These are phyloP conservation scores for Rhyacophila brunnea DNA, from an alignment of 1,140 invertebrate species.

Conservation along the genomic window DNA sequence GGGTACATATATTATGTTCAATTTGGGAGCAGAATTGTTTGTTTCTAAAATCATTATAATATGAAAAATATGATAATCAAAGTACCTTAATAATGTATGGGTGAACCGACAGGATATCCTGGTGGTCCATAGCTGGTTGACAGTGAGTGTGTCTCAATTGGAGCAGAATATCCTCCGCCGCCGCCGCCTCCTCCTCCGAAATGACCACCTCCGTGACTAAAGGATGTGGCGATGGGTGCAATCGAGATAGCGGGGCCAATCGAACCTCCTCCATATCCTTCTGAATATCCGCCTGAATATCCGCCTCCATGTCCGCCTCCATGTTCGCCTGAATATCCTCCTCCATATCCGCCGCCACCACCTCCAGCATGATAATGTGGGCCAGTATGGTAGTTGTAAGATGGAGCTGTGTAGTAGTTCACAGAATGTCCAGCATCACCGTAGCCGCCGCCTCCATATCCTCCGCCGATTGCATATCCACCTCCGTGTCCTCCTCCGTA, in stretches of 20 bases:
- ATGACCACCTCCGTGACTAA: not conserved
- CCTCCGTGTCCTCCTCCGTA: slow-evolving; percentile 16
- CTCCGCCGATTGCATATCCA: not conserved
- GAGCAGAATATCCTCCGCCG: not conserved
- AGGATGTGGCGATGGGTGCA: too few relatives aligned
- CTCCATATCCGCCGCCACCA: not conserved
- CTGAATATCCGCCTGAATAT: slow-evolving; percentile 6
- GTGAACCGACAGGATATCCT: not conserved
- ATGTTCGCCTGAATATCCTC: not conserved
- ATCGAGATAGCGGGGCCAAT: too few relatives aligned
- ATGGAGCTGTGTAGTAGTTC: slow-evolving; percentile 13
- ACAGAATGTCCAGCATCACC: not conserved
- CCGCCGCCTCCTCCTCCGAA: not conserved
- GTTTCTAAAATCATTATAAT: not conserved
- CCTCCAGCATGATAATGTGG: not conserved
- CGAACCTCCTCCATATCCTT: too few relatives aligned
- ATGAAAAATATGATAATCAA: not conserved
- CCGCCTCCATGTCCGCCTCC: not conserved
- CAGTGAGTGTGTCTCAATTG: not conserved
- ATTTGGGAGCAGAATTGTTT: too few relatives aligned
- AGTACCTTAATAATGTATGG: too few relatives aligned
- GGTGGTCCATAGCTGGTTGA: not conserved
- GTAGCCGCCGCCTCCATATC: not conserved
- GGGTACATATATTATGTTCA: too few relatives aligned
- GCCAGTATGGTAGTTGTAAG: slow-evolving; percentile 22